Base-by-base conservation (phyloP, 2,797 vertebrate species). In the Prunella strophiata region DNA sequence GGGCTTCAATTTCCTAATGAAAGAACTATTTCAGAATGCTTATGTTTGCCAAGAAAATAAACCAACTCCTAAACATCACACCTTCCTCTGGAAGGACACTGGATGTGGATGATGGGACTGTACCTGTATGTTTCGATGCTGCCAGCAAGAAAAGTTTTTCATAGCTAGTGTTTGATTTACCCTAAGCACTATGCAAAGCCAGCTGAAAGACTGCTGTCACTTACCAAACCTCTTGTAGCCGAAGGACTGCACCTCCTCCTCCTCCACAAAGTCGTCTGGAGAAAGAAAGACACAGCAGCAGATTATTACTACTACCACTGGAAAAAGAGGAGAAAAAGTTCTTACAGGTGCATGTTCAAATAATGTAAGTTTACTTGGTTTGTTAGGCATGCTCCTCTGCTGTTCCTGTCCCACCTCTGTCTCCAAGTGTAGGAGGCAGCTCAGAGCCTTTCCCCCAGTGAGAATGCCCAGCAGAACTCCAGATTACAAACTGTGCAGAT, bases 181-280 rank as follows among this genome's bases (percentile, higher is more conserved):
- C 32, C 67, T 75, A 38, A 80, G 29, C 34, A 68, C 32, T 43
- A 15, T 0, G 17, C 29, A 81, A 36, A 70, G 78, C 9, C 19
- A 85, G 30, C 40, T 79, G 65, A 89, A 65, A 68, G 62, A 51
- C 17, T 58, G 76, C 19, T 61, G 50, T n/a, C 85, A 99, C 99
- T 99, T 97, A 99, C 99, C 99, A 97, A 99, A 99, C 96, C 99
- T 98, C 98, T 99, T 99, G 96, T 99, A 99, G 91, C 99, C 99
- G 81, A 99, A 99, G 98, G 99, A 99, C 97, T 99, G 99, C 89
- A 99, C 99, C 98, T 99, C 99, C 97, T 99, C 99, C 96, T 99
- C 99, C 97, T 99, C 99, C 72, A 98, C 98, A 93, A 99, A 99
- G 96, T 99, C 99, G 99, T 99, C 99, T 99, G 96, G 13, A 97